A percentile compares a stretch with the other conserved stretches of the same genome.
These are phyloP conservation scores for Halichondria panicea DNA, from an alignment of 37 sponge, comb jelly and placozoan genomes.

Conservation along the genomic window DNA sequence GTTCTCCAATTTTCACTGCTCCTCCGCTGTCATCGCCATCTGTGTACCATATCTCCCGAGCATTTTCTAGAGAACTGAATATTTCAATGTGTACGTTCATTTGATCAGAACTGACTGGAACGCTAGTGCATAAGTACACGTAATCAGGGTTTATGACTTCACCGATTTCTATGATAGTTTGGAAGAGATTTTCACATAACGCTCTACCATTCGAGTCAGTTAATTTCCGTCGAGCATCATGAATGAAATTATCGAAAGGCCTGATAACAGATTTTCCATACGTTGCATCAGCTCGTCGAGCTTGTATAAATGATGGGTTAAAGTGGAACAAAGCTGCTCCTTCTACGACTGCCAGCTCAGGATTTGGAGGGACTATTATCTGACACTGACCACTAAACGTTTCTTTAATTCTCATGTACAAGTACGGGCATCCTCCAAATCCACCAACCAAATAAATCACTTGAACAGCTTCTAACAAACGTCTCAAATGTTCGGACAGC, in stretches of 20 bases:
- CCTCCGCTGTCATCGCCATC: neutral
- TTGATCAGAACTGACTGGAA: neutral
- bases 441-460: conserved; percentile 44
- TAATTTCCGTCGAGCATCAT: neutral
- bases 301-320: conserved; percentile 18
- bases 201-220: neutral
- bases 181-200: conserved; percentile 16
- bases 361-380: conserved; percentile 26
- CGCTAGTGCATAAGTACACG: conserved; percentile 24
- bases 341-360: conserved; percentile 20
- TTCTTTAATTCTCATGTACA: conserved; percentile 4
- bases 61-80: conserved; percentile 10
- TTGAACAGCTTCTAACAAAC: neutral
- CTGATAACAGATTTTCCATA: conserved; percentile 20
- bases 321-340: conserved; percentile 23
- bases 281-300: conserved; percentile 48
- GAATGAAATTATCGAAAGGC: conserved; percentile 14
- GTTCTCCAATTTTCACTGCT: conserved; percentile 22
- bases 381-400: conserved; percentile 1
- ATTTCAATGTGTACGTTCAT: conserved; percentile 21
- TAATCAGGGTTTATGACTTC: conserved; percentile 16
- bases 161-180: conserved; percentile 29
- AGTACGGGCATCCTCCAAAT: conserved; percentile 47
- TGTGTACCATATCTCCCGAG: conserved; percentile 16
- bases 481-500: neutral